Base-by-base conservation (phyloP, 2,797 vertebrate genomes). In the Numenius phaeopus region DNA sequence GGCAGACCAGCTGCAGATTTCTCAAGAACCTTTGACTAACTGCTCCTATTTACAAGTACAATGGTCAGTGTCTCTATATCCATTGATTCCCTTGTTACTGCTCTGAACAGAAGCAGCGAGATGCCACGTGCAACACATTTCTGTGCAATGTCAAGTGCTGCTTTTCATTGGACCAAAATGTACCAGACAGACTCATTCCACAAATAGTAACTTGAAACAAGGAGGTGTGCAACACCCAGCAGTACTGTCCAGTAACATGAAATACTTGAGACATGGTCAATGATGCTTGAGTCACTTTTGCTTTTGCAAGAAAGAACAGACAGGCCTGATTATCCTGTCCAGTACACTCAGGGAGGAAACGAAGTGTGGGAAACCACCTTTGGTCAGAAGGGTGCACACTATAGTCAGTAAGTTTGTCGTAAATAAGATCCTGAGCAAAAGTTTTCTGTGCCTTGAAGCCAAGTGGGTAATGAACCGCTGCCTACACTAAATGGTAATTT, bases 81-180 rank as follows among this genome's bases (percentile, higher is more conserved):
- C 34, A 72, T 1, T 0, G 4, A 42, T 12, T 66, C n/a, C 19
- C 46, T 55, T 34, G 8, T 42, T 46, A 79, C 23, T 39, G 49
- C 26, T 94, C 26, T 49, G 10, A 92, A 50, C 32, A 47, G 65
- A 55, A 77, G 32, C 42, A 62, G 39, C 1, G 7, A 70, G 14
- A 58, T 13, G 81, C 3, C 3, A 65, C 57, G 26, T 5, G 10
- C 8, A 81, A 27, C 21, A 40, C 11, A 9, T 2, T 69, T 42
- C 55, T 62, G 29, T 0, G 0, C 66, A 7, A 20, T 34, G 14
- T 62, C 14, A 9, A 29, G n/a, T 0, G 0, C 2, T 77, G 21
- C 19, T 73, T 79, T 73, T 40, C 47, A 27, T 3, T 1, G 4
- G 22, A 57, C 20, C 21, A 39, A 61, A 91, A 46, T 2, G 12